phyloP scores from a whole-genome alignment of 2,113 vertebrate genomes.

The Cavia aperea region DNA sequence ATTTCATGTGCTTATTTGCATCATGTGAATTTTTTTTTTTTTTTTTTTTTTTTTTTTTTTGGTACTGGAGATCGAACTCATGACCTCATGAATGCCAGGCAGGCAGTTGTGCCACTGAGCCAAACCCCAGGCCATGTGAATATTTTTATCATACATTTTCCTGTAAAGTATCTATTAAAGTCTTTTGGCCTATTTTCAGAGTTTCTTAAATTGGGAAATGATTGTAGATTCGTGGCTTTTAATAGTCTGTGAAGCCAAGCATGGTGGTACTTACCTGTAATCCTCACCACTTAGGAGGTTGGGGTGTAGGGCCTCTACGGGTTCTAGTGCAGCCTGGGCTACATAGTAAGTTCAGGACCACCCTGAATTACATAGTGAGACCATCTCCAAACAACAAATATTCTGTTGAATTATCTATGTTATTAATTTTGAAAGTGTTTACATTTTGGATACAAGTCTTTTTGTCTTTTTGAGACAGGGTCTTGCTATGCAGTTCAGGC shows the following conservation, averaged over 20 bases:
- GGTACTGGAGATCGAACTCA: too few relatives aligned
- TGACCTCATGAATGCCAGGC: too few relatives aligned
- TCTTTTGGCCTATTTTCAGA: not conserved
- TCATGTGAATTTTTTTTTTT: not conserved
- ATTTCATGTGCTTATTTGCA: not conserved
- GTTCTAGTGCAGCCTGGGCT: not conserved
- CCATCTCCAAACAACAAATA: not conserved
- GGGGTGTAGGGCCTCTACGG: not conserved
- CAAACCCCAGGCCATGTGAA: not conserved
- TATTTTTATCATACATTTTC: not conserved
- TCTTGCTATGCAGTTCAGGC: too few relatives aligned
- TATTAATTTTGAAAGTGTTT: not conserved
- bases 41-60: not conserved
- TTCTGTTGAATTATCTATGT: not conserved
- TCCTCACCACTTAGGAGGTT: not conserved
- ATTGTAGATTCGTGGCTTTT: not conserved
- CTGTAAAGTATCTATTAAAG: not conserved
- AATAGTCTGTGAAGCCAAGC: not conserved
- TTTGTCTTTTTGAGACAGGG: too few relatives aligned
- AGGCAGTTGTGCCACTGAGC: too few relatives aligned
- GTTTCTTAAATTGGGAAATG: not conserved
- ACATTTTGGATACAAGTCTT: not conserved
- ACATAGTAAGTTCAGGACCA: not conserved
- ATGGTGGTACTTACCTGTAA: not conserved
- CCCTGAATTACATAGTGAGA: not conserved